These are phyloP conservation scores for Enteromius trimaculatus DNA, from an alignment of 2,797 vertebrate species.

Conservation along the genomic window DNA sequence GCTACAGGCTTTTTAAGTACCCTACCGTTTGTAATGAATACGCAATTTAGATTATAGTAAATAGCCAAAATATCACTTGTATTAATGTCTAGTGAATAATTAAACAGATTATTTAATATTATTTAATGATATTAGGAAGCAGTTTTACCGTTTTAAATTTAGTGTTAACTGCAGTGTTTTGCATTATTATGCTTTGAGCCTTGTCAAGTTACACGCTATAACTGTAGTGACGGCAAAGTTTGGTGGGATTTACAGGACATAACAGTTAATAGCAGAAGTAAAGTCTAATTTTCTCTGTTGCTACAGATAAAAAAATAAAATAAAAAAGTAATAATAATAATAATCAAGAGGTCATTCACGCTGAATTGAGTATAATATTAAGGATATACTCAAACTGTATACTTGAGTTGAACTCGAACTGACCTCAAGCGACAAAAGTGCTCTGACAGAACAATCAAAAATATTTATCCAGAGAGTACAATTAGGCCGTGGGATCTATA, in stretches of 20 bases:
- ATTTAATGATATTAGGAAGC: neutral
- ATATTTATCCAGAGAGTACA: conserved; percentile 15
- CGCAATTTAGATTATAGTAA: neutral
- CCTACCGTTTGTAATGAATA: neutral
- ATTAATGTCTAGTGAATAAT: neutral
- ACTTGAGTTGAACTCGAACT: conserved; percentile 45
- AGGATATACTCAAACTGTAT: conserved; percentile 32
- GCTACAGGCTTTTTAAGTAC: neutral
- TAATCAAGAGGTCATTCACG: neutral
- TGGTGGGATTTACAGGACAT: conserved; percentile 1
- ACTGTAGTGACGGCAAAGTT: neutral
- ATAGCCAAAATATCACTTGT: too few relatives aligned
- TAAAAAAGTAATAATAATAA: neutral
- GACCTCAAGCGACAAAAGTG: conserved; percentile 21
- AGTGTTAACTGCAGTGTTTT: neutral
- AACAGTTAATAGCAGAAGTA: conserved; percentile 7
- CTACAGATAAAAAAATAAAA: neutral
- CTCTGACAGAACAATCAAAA: conserved; percentile 18
- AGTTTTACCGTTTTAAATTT: neutral
- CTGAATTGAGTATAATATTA: conserved; percentile 26
- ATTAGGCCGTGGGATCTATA: conserved; percentile 2
- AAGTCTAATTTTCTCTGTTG: neutral
- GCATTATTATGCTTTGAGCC: neutral
- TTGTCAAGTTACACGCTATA: neutral
- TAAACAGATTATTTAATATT: neutral